Evolutionary conservation across 2,113 vertebrate species (phyloP).

Genomic region (Pristiophorus japonicus): DNA sequence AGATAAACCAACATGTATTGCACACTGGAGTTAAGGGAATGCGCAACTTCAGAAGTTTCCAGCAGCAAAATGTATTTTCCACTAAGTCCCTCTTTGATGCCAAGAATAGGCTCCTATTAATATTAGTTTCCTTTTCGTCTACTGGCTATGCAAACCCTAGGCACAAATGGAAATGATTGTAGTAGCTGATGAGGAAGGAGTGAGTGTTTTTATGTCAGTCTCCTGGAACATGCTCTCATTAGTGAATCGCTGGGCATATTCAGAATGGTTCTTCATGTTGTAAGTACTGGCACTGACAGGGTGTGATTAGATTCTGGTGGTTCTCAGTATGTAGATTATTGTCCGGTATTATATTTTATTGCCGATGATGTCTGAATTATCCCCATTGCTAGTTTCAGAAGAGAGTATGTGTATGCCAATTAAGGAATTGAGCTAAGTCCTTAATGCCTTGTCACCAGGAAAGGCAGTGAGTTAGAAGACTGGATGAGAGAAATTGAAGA

Average conservation of each 20-base stretch:
- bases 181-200: background rate
- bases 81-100: background rate
- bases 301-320: background rate
- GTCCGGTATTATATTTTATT: background rate
- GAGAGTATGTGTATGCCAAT: background rate
- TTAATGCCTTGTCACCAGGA: background rate
- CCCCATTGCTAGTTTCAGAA: background rate
- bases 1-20: background rate
- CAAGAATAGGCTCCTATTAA: background rate
- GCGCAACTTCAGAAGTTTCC: background rate
- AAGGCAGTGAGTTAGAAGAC: background rate
- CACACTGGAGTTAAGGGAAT: background rate
- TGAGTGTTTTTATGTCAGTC: background rate
- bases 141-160: background rate
- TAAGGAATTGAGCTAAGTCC: background rate
- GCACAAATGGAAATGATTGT: background rate
- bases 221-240: conserved; percentile 12
- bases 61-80: background rate
- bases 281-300: background rate
- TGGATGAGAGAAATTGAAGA: background rate
- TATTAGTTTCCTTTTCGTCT: background rate
- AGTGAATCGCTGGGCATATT: background rate
- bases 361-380: conserved; percentile 15
- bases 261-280: background rate
- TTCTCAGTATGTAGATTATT: background rate